Evolutionary conservation across 1,140 invertebrate species (phyloP).

Genomic region (Dreissena rostriformis): DNA sequence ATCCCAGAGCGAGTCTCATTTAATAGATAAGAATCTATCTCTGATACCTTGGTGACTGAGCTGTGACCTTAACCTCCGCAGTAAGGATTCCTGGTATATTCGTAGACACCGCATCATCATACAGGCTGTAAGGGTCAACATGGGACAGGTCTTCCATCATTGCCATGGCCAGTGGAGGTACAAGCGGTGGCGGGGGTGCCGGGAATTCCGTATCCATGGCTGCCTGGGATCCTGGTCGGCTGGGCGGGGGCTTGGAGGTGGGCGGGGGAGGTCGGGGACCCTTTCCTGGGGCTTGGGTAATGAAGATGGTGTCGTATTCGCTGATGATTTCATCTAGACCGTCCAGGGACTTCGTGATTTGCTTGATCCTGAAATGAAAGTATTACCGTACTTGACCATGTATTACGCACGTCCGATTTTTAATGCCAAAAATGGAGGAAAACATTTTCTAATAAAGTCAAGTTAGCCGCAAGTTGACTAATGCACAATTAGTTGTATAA

Average conservation of each 20-base stretch:
- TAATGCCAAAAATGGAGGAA: too few relatives aligned
- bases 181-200: background rate
- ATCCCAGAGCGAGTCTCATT: too few relatives aligned
- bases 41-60: too few relatives aligned
- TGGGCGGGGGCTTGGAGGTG: background rate
- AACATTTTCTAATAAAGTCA: too few relatives aligned
- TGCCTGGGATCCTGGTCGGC: background rate
- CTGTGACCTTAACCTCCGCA: background rate
- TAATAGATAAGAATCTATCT: too few relatives aligned
- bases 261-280: background rate
- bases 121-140: background rate
- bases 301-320: constrained; percentile 10
- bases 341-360: constrained; percentile 19
- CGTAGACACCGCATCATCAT: constrained; percentile 1
- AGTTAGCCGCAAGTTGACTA: too few relatives aligned
- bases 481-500: too few relatives aligned
- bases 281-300: background rate
- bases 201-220: background rate
- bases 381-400: too few relatives aligned
- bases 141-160: background rate
- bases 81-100: background rate
- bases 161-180: background rate
- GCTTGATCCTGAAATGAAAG: constrained; percentile 23
- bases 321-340: constrained; percentile 35
- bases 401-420: too few relatives aligned